A percentile compares a stretch with the other conserved stretches of the same genome.
phyloP scores from a whole-genome alignment of 2,113 vertebrate genomes.

The Sminthopsis crassicaudata region DNA sequence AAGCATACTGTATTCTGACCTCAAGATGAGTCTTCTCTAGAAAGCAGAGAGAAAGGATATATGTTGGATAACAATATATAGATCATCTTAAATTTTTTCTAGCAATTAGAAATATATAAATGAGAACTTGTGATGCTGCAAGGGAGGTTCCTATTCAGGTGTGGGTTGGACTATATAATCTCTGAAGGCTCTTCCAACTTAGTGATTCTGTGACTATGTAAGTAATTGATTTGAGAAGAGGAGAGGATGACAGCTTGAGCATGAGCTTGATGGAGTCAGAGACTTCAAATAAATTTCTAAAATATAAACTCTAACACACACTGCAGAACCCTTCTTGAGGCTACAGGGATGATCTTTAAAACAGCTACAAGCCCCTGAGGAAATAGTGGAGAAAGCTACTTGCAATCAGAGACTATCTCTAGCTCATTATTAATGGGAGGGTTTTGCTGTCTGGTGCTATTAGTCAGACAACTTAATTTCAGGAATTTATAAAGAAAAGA shows the following conservation, averaged over 20 bases:
- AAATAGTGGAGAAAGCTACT: neutral
- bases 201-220: neutral
- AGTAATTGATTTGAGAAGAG: too few relatives aligned
- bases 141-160: neutral
- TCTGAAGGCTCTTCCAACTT: neutral
- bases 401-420: neutral
- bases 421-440: slow-evolving; percentile 2
- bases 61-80: neutral
- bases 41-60: neutral
- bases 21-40: neutral
- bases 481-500: slow-evolving; percentile 39
- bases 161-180: too few relatives aligned
- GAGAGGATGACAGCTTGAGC: neutral
- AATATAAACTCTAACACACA: neutral
- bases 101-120: neutral
- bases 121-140: neutral
- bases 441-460: neutral
- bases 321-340: neutral
- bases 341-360: neutral
- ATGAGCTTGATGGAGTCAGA: neutral
- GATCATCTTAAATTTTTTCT: neutral
- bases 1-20: neutral
- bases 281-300: neutral
- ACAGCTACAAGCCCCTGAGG: neutral
- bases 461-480: slow-evolving; percentile 27